A percentile compares a stretch with the other conserved stretches of the same genome.
Evolutionary conservation across 2,888 invertebrate species (phyloP).

Genomic region (Petrophora chlorosata): DNA sequence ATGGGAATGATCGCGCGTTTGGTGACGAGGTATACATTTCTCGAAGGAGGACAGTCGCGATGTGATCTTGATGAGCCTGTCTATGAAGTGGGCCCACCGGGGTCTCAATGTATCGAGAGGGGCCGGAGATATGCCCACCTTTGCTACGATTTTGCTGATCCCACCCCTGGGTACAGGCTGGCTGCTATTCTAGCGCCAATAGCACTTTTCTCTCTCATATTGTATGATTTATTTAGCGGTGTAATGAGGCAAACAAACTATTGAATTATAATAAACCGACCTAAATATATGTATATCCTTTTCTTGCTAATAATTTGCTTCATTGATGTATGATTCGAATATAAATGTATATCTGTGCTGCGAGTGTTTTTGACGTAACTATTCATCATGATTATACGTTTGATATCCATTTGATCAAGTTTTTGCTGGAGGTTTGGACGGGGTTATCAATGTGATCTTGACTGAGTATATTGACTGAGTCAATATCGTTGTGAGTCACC

Average conservation of each 20-base stretch:
- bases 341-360: too few species aligned
- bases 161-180: constrained; percentile 66
- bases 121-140: constrained; percentile 59
- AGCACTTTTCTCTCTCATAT: constrained; percentile 67
- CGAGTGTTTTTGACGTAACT: too few species aligned
- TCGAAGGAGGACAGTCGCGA: constrained; percentile 50
- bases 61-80: constrained; percentile 64
- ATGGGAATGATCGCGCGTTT: constrained; percentile 56
- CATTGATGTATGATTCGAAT: too few species aligned
- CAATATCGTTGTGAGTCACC: too few species aligned
- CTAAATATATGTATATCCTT: too few species aligned
- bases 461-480: too few species aligned
- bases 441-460: too few species aligned
- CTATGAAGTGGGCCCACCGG: constrained; percentile 60
- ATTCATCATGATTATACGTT: too few species aligned
- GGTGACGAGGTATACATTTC: constrained; percentile 63
- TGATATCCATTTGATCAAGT: too few species aligned
- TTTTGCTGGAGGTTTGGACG: too few species aligned
- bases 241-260: constrained; percentile 68
- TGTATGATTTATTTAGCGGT: constrained; percentile 73
- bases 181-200: constrained; percentile 70
- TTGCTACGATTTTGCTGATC: constrained; percentile 69
- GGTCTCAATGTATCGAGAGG: constrained; percentile 58
- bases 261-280: constrained; percentile 35
- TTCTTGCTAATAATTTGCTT: too few species aligned